Evolutionary conservation across 2,888 invertebrate species (phyloP), one percentile per base, ranked within the genome.

Genomic region (Neoitamus cyanurus): DNA sequence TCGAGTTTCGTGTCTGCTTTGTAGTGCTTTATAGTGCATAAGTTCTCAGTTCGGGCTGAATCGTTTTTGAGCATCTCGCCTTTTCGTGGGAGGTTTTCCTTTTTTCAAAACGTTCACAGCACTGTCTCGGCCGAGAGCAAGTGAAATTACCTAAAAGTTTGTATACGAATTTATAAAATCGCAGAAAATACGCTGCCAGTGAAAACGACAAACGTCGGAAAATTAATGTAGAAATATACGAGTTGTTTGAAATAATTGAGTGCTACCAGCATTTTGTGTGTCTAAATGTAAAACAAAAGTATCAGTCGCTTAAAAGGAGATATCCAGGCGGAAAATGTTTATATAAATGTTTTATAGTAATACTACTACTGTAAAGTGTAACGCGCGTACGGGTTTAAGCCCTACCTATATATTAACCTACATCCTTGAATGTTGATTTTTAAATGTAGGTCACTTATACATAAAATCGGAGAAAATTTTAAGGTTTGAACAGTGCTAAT

Each of bases 361-460:
- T 77, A 77, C 77, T 77, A 77, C 77, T 28, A 42, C 77, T 77
- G 46, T 46, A 77, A 46, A 77, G 77, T 77, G 77, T 77, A 77
- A 77, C 77, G 77, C 46, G 77, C 46, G 77, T 77, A 77, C 77
- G 77, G 77, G 77, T 77, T 77, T 37, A 42, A 77, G 28, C 77
- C 77, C 77, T 77, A 77, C 42, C 46, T 80, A 80, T 80, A 34
- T 80, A 80, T 78, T 31, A 48, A 4, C 31, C 58, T 34, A 36
- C 68, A 80, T 80, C 80, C 80, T 80, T 80, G 80, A 80, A 80
- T 68, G 58, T 80, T 80, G 80, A 68, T 48, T 58, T 80, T 80
- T 80, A 80, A 80, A 80, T 77, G 80, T 80, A 80, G 80, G 80
- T 68, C 80, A 80, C 80, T 68, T 80, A 80, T 68, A 80, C 20